Percentiles rank a stretch among this genome's conserved stretches.
These are phyloP conservation scores for Diadema setosum DNA, from an alignment of 35 echinoderm and acorn worm genomes.

Conservation along the genomic window DNA sequence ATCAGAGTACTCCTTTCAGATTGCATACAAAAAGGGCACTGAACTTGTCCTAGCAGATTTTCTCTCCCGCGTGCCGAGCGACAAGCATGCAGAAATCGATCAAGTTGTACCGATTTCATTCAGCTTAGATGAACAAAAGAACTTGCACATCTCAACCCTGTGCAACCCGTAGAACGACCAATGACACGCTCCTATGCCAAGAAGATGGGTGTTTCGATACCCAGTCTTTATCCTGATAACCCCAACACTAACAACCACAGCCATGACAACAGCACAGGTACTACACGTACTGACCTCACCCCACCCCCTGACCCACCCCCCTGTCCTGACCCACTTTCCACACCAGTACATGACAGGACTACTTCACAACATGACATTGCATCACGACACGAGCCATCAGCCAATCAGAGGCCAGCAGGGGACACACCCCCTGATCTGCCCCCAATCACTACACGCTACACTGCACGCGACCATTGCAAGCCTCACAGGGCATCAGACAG, in stretches of 20 bases:
- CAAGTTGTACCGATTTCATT: constrained; percentile 12
- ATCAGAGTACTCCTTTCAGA: background rate
- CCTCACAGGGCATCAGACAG: background rate
- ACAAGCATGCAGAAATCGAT: constrained; percentile 34
- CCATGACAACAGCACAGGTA: too few relatives aligned
- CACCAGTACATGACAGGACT: background rate
- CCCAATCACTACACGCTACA: background rate
- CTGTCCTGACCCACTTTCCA: background rate
- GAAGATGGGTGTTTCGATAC: constrained; percentile 16
- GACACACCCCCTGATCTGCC: background rate
- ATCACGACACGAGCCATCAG: background rate
- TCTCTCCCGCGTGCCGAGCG: too few relatives aligned
- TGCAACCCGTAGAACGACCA: background rate
- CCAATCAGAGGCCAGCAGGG: background rate
- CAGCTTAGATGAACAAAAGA: background rate
- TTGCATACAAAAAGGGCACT: constrained; percentile 31
- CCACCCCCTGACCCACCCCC: background rate
- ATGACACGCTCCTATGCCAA: constrained; percentile 18
- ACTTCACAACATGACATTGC: too few relatives aligned
- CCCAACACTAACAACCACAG: background rate
- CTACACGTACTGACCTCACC: background rate
- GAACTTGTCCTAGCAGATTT: too few relatives aligned
- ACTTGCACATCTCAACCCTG: background rate
- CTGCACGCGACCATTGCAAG: background rate
- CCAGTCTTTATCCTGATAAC: background rate